These are phyloP conservation scores for Sphenopsis melanotis DNA, from an alignment of 2,797 vertebrate genomes.

Conservation along the genomic window DNA sequence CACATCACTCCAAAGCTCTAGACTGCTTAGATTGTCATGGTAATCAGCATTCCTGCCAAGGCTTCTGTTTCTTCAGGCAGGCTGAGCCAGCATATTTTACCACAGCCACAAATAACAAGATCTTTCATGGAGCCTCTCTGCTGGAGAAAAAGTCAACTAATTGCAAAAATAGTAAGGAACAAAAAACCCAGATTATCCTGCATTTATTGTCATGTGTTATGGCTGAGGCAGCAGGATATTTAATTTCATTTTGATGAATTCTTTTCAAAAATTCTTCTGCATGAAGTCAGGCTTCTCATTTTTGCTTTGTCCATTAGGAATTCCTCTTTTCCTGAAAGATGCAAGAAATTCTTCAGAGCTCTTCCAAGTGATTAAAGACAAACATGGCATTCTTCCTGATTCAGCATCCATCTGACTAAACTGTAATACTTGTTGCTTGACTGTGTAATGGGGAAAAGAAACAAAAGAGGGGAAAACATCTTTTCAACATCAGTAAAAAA, in stretches of 20 bases:
- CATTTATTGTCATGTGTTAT: background rate
- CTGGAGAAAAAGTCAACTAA: conserved; percentile 18
- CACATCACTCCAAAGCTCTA: background rate
- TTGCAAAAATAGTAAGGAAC: background rate
- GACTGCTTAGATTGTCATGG: conserved; percentile 35
- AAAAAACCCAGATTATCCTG: background rate
- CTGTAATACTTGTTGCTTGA: background rate
- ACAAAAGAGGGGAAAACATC: background rate
- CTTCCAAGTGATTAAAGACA: background rate
- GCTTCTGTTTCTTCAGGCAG: conserved; percentile 45
- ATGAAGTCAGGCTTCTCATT: background rate
- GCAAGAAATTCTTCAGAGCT: background rate
- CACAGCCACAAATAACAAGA: conserved; percentile 39
- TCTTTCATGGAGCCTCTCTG: conserved; percentile 24
- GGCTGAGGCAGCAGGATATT: background rate
- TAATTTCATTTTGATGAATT: background rate
- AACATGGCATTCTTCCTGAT: background rate
- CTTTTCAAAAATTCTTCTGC: background rate
- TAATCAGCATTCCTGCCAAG: conserved; percentile 51
- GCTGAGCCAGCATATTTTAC: conserved; percentile 56
- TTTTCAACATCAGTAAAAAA: background rate
- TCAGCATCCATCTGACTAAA: background rate
- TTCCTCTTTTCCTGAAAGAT: background rate
- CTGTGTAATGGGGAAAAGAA: background rate
- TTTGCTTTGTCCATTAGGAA: background rate